These are phyloP conservation scores for Ericerus pela DNA, from an alignment of 1,140 invertebrate genomes.

Conservation along the genomic window DNA sequence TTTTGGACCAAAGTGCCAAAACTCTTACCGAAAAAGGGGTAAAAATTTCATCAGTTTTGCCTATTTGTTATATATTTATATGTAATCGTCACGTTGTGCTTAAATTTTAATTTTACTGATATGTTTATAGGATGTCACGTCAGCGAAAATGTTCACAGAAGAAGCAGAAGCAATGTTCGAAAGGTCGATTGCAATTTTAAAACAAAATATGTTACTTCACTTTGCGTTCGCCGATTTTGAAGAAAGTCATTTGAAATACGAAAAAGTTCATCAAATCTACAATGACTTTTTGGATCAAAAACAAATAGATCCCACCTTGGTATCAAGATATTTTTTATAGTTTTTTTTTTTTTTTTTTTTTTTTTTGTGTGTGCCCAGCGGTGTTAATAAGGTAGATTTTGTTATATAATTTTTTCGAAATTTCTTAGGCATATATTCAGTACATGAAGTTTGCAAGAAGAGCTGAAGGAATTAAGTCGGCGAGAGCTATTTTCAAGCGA, in stretches of 20 bases:
- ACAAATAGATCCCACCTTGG: slow-evolving; percentile 87
- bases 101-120: neutral
- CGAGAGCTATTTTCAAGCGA: slow-evolving; percentile 84
- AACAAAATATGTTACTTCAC: slow-evolving; percentile 83
- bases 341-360: neutral
- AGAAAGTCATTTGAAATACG: slow-evolving; percentile 88
- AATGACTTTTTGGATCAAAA: slow-evolving; percentile 74
- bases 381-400: neutral
- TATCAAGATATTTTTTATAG: slow-evolving; percentile 38
- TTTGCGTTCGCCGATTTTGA: slow-evolving; percentile 99
- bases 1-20: slow-evolving; percentile 85
- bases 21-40: slow-evolving; percentile 87
- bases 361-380: neutral
- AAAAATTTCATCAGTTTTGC: slow-evolving; percentile 25
- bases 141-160: slow-evolving; percentile 79
- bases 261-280: slow-evolving; percentile 95
- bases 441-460: slow-evolving; percentile 97
- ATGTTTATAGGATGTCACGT: slow-evolving; percentile 61
- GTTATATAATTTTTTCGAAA: neutral
- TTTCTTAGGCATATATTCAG: slow-evolving; percentile 77
- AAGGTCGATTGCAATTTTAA: slow-evolving; percentile 71
- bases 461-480: slow-evolving; percentile 94
- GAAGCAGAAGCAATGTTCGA: slow-evolving; percentile 90
- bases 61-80: neutral
- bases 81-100: too few species aligned